phyloP scores from a whole-genome alignment of 1,140 invertebrate genomes.

The Drosophila mayri region DNA sequence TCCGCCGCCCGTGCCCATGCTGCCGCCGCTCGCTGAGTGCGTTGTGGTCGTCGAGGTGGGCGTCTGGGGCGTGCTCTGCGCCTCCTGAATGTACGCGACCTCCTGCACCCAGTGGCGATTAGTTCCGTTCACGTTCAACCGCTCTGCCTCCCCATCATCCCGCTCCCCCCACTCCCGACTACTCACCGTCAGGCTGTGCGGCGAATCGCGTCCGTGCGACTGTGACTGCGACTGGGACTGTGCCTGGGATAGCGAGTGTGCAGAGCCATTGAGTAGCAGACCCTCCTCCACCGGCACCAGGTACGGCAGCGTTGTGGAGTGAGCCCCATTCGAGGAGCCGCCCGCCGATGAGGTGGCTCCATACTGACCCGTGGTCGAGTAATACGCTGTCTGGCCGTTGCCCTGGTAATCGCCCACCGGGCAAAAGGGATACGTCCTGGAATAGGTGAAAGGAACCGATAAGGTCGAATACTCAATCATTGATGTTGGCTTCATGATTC shows the following conservation, averaged over 20 bases:
- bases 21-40: slow-evolving; percentile 84
- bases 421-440: slow-evolving; percentile 93
- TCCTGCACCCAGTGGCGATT: slow-evolving; percentile 75
- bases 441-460: neutral
- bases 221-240: slow-evolving; percentile 86
- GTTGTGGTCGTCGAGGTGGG: slow-evolving; percentile 87
- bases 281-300: slow-evolving; percentile 87
- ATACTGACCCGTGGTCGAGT: slow-evolving; percentile 86
- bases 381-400: slow-evolving; percentile 85
- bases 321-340: slow-evolving; percentile 82
- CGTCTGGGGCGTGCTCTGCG: slow-evolving; percentile 88
- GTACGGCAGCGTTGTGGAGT: slow-evolving; percentile 89
- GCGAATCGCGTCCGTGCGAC: slow-evolving; percentile 89
- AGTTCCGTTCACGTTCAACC: slow-evolving; percentile 46
- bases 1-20: slow-evolving; percentile 85
- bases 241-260: slow-evolving; percentile 30
- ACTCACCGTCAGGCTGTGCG: slow-evolving; percentile 88
- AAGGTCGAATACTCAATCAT: slow-evolving; percentile 11
- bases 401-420: slow-evolving; percentile 90
- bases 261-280: slow-evolving; percentile 86
- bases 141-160: slow-evolving; percentile 40
- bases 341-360: slow-evolving; percentile 84
- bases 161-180: slow-evolving; percentile 56
- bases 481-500: too few relatives aligned
- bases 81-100: slow-evolving; percentile 85